A percentile compares a stretch with the other conserved stretches of the same genome.
These are phyloP conservation scores for Montipora sp. DNA, from an alignment of 64 coral and sea anemone genomes.

Conservation along the genomic window DNA sequence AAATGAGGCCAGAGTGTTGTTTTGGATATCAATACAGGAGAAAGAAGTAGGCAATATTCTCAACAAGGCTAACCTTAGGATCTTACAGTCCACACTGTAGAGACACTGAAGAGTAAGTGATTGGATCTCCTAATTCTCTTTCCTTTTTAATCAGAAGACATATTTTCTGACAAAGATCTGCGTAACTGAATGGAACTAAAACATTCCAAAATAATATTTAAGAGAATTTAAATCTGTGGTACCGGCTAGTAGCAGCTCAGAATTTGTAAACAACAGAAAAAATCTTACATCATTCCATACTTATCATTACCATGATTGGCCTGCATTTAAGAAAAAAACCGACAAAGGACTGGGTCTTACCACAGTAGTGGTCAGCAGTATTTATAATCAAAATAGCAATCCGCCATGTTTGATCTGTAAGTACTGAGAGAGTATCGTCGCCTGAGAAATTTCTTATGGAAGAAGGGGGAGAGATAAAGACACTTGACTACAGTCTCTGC, in stretches of 20 bases:
- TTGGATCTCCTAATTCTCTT: no score
- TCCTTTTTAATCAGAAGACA: no score
- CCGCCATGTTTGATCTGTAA: slow-evolving; percentile 43
- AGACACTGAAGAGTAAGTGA: neutral
- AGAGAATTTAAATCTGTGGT: neutral
- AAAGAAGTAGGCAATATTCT: no score
- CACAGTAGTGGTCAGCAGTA: slow-evolving; percentile 19
- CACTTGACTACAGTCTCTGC: slow-evolving; percentile 31
- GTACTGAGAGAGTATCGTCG: neutral
- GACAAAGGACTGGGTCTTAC: slow-evolving; percentile 3
- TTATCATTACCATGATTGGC: slow-evolving; percentile 25
- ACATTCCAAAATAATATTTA: no score
- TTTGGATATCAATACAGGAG: no score
- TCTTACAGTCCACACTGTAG: neutral
- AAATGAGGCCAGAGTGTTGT: no score
- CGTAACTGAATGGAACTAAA: no score
- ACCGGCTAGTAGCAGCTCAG: neutral
- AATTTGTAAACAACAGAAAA: no score
- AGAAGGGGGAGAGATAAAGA: slow-evolving; percentile 13
- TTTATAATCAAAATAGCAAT: slow-evolving; percentile 38
- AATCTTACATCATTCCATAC: slow-evolving; percentile 19
- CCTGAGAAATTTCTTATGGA: slow-evolving; percentile 20
- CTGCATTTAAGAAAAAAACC: slow-evolving; percentile 22
- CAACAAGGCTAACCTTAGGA: no score
- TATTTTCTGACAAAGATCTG: no score